phyloP scores from a whole-genome alignment of 2,888 invertebrate genomes.

The Ophion ellenae region DNA sequence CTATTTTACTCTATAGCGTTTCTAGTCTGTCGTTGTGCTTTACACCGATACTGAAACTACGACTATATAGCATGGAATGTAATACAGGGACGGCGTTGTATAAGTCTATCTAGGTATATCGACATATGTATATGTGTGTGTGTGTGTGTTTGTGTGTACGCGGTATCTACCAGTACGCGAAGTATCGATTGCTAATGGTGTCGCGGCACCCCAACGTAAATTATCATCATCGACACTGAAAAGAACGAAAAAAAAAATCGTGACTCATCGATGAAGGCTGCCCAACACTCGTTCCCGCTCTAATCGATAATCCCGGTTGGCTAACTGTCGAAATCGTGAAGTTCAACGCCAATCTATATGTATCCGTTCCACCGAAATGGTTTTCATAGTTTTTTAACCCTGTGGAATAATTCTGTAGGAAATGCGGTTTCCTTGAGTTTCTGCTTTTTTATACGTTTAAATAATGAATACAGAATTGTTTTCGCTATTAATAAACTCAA shows the following conservation, averaged over 20 bases:
- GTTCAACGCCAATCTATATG: constrained; percentile 33
- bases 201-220: constrained; percentile 79
- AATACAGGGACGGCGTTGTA: constrained; percentile 43
- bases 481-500: too few relatives aligned
- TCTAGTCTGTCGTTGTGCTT: constrained; percentile 6
- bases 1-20: constrained; percentile 42
- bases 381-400: too few relatives aligned
- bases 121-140: neutral
- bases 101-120: neutral
- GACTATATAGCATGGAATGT: constrained; percentile 56
- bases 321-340: constrained; percentile 46
- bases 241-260: constrained; percentile 73
- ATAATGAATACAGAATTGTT: too few relatives aligned
- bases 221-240: constrained; percentile 78
- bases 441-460: too few relatives aligned
- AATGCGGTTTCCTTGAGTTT: too few relatives aligned
- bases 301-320: constrained; percentile 53
- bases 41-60: constrained; percentile 37
- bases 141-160: neutral
- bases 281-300: constrained; percentile 29
- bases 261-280: constrained; percentile 77
- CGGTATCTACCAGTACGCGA: constrained; percentile 51
- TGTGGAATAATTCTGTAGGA: too few relatives aligned
- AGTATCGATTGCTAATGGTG: constrained; percentile 81
- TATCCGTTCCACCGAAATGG: neutral